A percentile compares a stretch with the other conserved stretches of the same genome.
These are phyloP conservation scores for Drosophila paulistorum DNA, from an alignment of 1,140 invertebrate genomes.

Conservation along the genomic window DNA sequence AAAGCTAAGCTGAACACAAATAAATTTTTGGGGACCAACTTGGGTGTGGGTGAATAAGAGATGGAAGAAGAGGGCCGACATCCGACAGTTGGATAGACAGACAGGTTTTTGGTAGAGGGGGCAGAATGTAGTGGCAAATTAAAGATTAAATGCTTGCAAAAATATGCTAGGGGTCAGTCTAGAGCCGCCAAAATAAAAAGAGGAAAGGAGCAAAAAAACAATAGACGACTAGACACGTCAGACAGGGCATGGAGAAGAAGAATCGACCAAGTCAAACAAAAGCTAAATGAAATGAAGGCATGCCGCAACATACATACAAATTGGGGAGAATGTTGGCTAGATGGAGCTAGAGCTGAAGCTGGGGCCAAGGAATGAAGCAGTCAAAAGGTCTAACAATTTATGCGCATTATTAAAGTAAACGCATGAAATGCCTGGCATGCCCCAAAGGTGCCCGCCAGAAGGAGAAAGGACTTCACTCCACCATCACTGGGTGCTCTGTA, in stretches of 20 bases:
- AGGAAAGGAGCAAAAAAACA: slow-evolving; percentile 45
- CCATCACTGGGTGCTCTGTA: slow-evolving; percentile 35
- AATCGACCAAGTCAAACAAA: slow-evolving; percentile 65
- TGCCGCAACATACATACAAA: slow-evolving; percentile 31
- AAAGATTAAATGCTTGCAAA: slow-evolving; percentile 76
- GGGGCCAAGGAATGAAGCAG: slow-evolving; percentile 62
- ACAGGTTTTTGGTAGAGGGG: slow-evolving; percentile 26
- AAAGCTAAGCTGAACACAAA: slow-evolving; percentile 69
- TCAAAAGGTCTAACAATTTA: slow-evolving; percentile 76
- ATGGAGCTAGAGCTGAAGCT: neutral
- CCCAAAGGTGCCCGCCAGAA: slow-evolving; percentile 20
- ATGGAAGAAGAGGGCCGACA: slow-evolving; percentile 1
- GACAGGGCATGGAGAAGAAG: slow-evolving; percentile 5
- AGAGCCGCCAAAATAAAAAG: slow-evolving; percentile 11
- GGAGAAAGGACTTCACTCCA: slow-evolving; percentile 2
- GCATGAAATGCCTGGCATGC: slow-evolving; percentile 67
- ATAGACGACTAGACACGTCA: slow-evolving; percentile 63
- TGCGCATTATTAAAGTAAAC: slow-evolving; percentile 77
- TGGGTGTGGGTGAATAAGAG: slow-evolving; percentile 10
- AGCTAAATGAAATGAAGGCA: slow-evolving; percentile 74
- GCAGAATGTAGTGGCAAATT: slow-evolving; percentile 62
- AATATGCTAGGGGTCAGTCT: slow-evolving; percentile 64
- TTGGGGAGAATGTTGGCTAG: neutral
- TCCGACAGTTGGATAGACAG: slow-evolving; percentile 68
- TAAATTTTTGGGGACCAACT: slow-evolving; percentile 43